A percentile compares a stretch with the other conserved stretches of the same genome.
These are phyloP conservation scores for Drosophila kuntzei DNA, from an alignment of 2,888 invertebrate genomes.

Conservation along the genomic window DNA sequence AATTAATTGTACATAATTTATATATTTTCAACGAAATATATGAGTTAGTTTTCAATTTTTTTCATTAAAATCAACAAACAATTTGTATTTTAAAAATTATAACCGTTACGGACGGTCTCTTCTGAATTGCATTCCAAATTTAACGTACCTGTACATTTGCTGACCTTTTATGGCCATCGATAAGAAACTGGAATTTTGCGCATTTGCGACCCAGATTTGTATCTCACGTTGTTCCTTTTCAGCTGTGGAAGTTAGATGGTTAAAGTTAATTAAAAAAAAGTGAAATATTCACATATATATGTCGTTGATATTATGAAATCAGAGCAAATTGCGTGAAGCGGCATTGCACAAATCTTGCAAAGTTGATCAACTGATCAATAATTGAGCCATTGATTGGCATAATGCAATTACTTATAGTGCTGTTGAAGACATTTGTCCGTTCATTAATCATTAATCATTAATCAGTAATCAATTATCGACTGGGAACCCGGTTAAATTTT, in stretches of 20 bases:
- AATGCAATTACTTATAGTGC: conserved; percentile 14
- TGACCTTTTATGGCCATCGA: conserved; percentile 93
- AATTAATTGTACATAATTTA: no score
- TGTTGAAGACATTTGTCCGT: background rate
- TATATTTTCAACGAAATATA: no score
- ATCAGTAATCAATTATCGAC: conserved; percentile 1
- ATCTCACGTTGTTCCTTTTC: conserved; percentile 91
- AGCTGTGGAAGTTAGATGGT: conserved; percentile 86
- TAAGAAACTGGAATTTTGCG: conserved; percentile 92
- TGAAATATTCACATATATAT: conserved; percentile 6
- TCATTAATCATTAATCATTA: background rate
- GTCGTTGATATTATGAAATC: conserved; percentile 41
- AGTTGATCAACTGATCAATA: conserved; percentile 4
- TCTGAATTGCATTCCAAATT: no score
- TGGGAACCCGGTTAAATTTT: background rate
- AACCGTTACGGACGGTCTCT: no score
- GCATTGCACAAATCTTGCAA: conserved; percentile 16
- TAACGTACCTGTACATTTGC: conserved; percentile 89
- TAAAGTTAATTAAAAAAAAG: conserved; percentile 26
- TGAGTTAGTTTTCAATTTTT: no score
- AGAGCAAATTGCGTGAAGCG: conserved; percentile 40
- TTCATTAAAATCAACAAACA: no score
- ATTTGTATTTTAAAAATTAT: no score
- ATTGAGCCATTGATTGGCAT: conserved; percentile 10
- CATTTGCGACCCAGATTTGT: conserved; percentile 92